Conservation (phyloP, 2,888 invertebrate genomes). For the Caenorhabditis uteleia region DNA sequence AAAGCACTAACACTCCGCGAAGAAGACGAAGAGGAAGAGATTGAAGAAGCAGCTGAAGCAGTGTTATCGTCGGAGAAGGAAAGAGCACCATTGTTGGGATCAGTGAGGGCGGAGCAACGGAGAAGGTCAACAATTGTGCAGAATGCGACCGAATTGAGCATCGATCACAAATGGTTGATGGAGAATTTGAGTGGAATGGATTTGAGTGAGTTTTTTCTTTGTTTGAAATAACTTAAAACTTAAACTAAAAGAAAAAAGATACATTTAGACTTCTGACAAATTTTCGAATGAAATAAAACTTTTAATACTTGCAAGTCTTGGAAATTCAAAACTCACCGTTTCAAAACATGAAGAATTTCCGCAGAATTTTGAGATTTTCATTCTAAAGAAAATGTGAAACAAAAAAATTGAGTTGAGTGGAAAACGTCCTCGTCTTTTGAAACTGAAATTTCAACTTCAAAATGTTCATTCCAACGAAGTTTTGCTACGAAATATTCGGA, state of each 20-base stretch:
- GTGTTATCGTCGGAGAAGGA: constrained; percentile 22
- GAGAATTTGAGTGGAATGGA: constrained; percentile 56
- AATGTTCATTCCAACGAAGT: no score
- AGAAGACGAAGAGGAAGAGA: constrained; percentile 44
- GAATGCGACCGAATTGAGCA: constrained; percentile 43
- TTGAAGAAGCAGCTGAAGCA: constrained; percentile 34
- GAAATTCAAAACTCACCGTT: no score
- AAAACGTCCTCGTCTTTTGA: no score
- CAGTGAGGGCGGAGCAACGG: constrained; percentile 37
- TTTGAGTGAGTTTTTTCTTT: constrained; percentile 32
- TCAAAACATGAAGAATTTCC: no score
- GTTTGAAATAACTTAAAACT: background rate
- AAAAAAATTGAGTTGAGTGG: no score
- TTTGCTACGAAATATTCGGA: background rate
- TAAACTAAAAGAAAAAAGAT: background rate
- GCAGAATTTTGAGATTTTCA: background rate
- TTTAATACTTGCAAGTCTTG: no score
- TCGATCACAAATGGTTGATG: constrained; percentile 57
- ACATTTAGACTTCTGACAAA: background rate
- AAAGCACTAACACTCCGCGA: constrained; percentile 41
- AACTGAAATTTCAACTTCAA: no score
- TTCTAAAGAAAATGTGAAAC: no score
- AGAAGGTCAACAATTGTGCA: constrained; percentile 34
- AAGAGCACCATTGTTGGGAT: constrained; percentile 27
- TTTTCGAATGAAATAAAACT: background rate